phyloP scores from a whole-genome alignment of 2,888 invertebrate genomes.

The Nymphalis c-album region DNA sequence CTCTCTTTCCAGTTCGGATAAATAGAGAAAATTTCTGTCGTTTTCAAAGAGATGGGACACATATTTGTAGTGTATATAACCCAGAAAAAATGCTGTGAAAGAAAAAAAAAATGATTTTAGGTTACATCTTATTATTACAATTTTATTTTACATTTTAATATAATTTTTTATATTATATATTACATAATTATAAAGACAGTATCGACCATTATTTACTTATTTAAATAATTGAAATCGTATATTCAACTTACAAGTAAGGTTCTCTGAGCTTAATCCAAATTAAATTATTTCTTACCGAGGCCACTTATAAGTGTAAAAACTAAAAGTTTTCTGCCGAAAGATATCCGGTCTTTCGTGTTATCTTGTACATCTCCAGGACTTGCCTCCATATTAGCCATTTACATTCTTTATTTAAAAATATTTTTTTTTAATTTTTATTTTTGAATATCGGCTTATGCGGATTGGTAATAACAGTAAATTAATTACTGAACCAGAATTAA shows the following conservation, averaged over 20 bases:
- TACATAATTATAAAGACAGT: too few relatives aligned
- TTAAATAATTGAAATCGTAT: not conserved
- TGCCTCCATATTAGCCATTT: constrained; percentile 12
- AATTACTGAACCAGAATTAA: not conserved
- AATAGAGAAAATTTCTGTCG: constrained; percentile 90
- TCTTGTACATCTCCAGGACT: not conserved
- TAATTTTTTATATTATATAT: too few relatives aligned
- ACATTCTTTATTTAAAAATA: constrained; percentile 1
- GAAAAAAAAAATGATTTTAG: constrained; percentile 1
- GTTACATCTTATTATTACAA: not conserved
- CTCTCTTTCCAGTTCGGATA: constrained; percentile 91
- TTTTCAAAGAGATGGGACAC: constrained; percentile 89
- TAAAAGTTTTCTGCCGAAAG: constrained; percentile 1
- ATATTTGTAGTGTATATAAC: constrained; percentile 84
- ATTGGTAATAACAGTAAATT: not conserved
- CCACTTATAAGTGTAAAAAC: constrained; percentile 9
- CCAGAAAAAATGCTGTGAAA: constrained; percentile 80
- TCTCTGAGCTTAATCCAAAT: not conserved
- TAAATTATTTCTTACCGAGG: constrained; percentile 9
- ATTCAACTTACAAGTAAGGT: not conserved
- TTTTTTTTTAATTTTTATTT: not conserved
- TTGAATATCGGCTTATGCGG: not conserved
- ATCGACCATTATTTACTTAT: not conserved
- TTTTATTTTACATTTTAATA: too few relatives aligned
- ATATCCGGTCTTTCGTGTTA: not conserved